These are phyloP conservation scores for Sarcophaga rosellei DNA, from an alignment of 2,888 invertebrate genomes.

Conservation along the genomic window DNA sequence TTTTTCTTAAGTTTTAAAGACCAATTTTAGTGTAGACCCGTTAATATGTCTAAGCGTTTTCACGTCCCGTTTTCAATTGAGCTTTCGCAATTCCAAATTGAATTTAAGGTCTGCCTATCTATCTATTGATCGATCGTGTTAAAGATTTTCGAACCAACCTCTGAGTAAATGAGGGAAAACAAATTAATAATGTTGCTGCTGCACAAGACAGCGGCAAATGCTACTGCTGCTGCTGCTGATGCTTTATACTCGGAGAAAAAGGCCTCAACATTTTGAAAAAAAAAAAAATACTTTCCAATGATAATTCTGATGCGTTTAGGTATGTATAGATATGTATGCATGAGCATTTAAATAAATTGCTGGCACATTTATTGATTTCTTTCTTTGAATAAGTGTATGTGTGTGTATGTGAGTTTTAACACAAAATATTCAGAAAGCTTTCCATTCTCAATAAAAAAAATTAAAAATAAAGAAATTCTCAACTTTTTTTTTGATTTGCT, in stretches of 20 bases:
- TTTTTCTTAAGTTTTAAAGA: no score
- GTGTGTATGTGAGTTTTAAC: slow-evolving; percentile 4
- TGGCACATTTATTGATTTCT: background rate
- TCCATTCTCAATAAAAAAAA: slow-evolving; percentile 30
- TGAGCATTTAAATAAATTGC: slow-evolving; percentile 5
- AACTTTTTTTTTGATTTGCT: slow-evolving; percentile 39
- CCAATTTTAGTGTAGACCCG: slow-evolving; percentile 36
- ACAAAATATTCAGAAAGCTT: slow-evolving; percentile 56
- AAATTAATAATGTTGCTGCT: slow-evolving; percentile 34
- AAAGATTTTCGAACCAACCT: slow-evolving; percentile 49
- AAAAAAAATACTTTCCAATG: background rate
- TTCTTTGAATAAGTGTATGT: background rate
- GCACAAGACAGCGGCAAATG: no score
- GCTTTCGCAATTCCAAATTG: slow-evolving; percentile 80
- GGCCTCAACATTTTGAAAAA: background rate
- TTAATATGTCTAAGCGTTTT: slow-evolving; percentile 79
- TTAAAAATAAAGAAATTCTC: slow-evolving; percentile 39
- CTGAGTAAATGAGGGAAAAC: slow-evolving; percentile 39
- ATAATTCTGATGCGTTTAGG: slow-evolving; percentile 28
- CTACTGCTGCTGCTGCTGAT: slow-evolving; percentile 31
- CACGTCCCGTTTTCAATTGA: slow-evolving; percentile 82
- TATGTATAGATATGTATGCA: slow-evolving; percentile 7
- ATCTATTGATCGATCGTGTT: slow-evolving; percentile 56
- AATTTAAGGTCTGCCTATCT: slow-evolving; percentile 75
- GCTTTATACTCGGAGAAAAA: slow-evolving; percentile 13